Evolutionary conservation across 1,140 invertebrate species (phyloP).

Genomic region (Venturia canescens): DNA sequence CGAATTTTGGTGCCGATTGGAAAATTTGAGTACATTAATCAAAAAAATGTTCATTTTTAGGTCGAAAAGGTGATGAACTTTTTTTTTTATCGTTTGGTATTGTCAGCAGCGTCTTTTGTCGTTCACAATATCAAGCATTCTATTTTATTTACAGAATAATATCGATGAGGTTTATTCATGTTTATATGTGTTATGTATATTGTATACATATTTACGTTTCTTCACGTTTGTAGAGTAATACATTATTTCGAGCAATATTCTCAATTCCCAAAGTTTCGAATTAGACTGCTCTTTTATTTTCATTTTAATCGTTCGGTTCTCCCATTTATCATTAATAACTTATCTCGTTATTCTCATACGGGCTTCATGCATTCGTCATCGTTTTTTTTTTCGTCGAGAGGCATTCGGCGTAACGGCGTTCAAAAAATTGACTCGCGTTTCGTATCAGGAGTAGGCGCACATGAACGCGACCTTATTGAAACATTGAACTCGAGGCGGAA

Average conservation of each 20-base stretch:
- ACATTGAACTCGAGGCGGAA: slow-evolving; percentile 67
- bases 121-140: slow-evolving; percentile 18
- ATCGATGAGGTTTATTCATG: slow-evolving; percentile 9
- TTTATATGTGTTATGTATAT: neutral
- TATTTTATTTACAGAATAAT: slow-evolving; percentile 18
- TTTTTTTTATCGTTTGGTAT: slow-evolving; percentile 18
- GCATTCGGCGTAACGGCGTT: slow-evolving; percentile 60
- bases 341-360: slow-evolving; percentile 30
- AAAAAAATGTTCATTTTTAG: neutral
- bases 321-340: neutral
- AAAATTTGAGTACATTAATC: neutral
- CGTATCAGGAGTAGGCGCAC: slow-evolving; percentile 73
- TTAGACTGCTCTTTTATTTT: neutral
- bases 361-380: slow-evolving; percentile 3
- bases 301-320: neutral
- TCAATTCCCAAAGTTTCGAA: slow-evolving; percentile 10
- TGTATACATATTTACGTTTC: too few relatives aligned
- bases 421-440: slow-evolving; percentile 76
- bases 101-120: slow-evolving; percentile 22
- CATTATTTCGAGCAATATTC: neutral
- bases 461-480: slow-evolving; percentile 65
- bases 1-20: neutral
- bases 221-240: neutral
- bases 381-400: slow-evolving; percentile 9
- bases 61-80: neutral